These are phyloP conservation scores for Clitarchus hookeri DNA, from an alignment of 2,888 invertebrate species.

Conservation along the genomic window DNA sequence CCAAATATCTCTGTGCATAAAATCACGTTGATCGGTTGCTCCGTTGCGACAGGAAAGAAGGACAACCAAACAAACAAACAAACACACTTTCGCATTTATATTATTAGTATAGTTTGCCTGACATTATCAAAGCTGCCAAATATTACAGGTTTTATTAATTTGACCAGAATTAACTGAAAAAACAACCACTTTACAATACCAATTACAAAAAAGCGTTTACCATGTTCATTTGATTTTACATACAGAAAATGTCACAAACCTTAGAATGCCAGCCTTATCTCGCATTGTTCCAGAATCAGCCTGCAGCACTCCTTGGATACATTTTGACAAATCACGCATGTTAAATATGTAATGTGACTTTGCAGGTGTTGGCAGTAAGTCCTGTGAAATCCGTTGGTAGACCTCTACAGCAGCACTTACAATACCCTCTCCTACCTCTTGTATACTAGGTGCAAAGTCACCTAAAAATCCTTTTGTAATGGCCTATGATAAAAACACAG, in stretches of 20 bases:
- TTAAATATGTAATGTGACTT: conserved; percentile 95
- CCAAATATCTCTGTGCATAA: no score
- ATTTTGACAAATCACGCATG: conserved; percentile 86
- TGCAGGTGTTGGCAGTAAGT: conserved; percentile 86
- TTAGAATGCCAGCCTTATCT: conserved; percentile 67
- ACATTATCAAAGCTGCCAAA: no score
- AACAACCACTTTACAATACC: background rate
- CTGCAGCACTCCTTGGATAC: conserved; percentile 87
- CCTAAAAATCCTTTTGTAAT: conserved; percentile 76
- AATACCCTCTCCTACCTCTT: conserved; percentile 69
- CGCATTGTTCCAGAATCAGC: conserved; percentile 74
- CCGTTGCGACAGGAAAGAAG: no score
- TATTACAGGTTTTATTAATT: no score
- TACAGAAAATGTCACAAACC: conserved; percentile 53
- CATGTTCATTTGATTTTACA: no score
- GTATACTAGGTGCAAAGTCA: conserved; percentile 74
- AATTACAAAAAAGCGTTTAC: background rate
- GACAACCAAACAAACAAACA: no score
- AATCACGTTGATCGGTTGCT: no score
- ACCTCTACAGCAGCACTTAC: conserved; percentile 84
- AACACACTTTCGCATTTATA: no score
- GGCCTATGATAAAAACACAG: conserved; percentile 54
- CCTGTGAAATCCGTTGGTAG: conserved; percentile 76
- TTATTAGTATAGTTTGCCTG: no score
- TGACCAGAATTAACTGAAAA: no score